Percentiles rank a stretch among this genome's conserved stretches.
phyloP scores from a whole-genome alignment of 2,888 invertebrate species.

The Trachelus troglodyta region DNA sequence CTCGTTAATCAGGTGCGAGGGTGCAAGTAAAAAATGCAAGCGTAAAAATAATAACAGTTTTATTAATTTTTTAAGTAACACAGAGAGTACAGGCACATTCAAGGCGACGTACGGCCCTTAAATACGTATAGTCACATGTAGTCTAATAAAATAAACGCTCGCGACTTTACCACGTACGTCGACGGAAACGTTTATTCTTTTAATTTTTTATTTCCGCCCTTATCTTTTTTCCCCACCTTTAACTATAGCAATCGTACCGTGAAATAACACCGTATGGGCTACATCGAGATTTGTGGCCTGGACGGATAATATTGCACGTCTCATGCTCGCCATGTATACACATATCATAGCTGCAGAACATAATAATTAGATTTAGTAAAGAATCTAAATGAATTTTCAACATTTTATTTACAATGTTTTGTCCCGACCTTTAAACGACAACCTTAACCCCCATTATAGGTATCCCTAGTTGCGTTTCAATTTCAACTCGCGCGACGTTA shows the following conservation, averaged over 20 bases:
- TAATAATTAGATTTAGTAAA: not conserved
- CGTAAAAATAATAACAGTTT: constrained; percentile 57
- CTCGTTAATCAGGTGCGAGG: constrained; percentile 26
- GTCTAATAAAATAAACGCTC: not conserved
- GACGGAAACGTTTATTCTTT: not conserved
- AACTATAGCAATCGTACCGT: not conserved
- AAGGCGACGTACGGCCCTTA: constrained; percentile 26
- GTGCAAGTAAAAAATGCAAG: constrained; percentile 54
- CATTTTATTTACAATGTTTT: not conserved
- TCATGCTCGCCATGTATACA: not conserved
- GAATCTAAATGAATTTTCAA: not conserved
- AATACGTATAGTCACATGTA: constrained; percentile 8
- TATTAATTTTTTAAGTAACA: constrained; percentile 59
- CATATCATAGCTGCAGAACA: not conserved
- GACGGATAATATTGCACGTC: not conserved
- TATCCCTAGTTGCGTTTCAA: not conserved
- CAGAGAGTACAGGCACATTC: constrained; percentile 56
- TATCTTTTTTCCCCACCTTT: constrained; percentile 1
- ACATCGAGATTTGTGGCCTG: not conserved
- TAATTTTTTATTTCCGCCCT: not conserved
- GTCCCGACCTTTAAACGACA: not conserved
- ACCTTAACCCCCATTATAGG: not conserved
- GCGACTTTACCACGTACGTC: constrained; percentile 3
- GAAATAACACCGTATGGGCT: not conserved
- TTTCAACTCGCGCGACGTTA: not conserved